Conservation (phyloP, 2,888 invertebrate species). For the Spilosoma lubricipeda region DNA sequence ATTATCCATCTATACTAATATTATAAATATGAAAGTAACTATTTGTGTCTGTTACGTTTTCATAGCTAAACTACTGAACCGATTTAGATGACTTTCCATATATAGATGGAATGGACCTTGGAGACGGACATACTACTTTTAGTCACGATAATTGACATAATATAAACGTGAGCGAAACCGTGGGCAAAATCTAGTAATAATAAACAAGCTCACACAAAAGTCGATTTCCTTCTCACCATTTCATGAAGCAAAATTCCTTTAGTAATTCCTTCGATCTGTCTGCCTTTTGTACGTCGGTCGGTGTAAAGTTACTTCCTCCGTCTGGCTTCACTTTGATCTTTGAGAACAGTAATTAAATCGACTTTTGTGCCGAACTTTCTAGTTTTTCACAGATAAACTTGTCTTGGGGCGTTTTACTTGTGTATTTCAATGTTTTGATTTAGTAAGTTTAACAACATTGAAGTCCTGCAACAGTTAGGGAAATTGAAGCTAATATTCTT, state of each 20-base stretch:
- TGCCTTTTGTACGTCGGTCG: conserved; percentile 51
- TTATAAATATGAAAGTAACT: too few relatives aligned
- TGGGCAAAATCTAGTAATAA: too few relatives aligned
- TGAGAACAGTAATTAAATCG: conserved; percentile 66
- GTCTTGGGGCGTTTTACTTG: conserved; percentile 31
- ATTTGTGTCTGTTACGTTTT: too few relatives aligned
- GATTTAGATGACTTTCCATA: too few relatives aligned
- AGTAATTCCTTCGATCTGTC: conserved; percentile 48
- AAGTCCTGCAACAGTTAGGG: conserved; percentile 9
- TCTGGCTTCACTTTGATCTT: conserved; percentile 62
- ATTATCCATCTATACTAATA: too few relatives aligned
- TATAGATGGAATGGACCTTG: too few relatives aligned
- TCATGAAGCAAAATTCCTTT: conserved; percentile 34
- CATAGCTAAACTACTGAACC: too few relatives aligned
- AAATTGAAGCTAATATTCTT: neutral
- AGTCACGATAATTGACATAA: too few relatives aligned
- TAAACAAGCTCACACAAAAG: conserved; percentile 27
- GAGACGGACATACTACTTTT: too few relatives aligned
- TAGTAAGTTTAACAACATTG: conserved; percentile 14
- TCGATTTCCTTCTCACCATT: conserved; percentile 9
- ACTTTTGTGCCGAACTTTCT: conserved; percentile 56
- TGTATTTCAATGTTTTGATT: conserved; percentile 30
- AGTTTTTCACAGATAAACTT: conserved; percentile 49
- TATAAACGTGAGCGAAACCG: too few relatives aligned
- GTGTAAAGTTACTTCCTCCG: conserved; percentile 59